Base-by-base conservation (phyloP, 1,140 invertebrate genomes). In the Platorchestia sp. region DNA sequence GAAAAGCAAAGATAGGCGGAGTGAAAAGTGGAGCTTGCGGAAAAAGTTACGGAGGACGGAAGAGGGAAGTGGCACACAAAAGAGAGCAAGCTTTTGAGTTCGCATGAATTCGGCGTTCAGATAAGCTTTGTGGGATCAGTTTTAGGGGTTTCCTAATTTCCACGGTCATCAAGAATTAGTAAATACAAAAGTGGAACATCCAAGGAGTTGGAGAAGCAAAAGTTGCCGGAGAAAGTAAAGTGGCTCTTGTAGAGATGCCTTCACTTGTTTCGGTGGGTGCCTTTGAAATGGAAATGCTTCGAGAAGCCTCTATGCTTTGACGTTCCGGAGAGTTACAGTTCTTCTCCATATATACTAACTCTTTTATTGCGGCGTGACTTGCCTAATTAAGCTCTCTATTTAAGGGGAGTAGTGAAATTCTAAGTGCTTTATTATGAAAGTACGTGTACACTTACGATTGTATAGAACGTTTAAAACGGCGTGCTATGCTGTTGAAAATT, bases 111-210 rank as follows among this genome's bases (percentile, higher is more conserved):
- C 91, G 91, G 45, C 45, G 91, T 93, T 93, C 91, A 93, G 91
- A 93, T 93, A 93, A 93, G 91, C 91, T 93, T 93, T 45, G 91
- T 93, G 91, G 91, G 91, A 93, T 93, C 91, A 93, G 91, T 93
- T 93, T 93, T 93, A 93, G 45, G 91, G 44, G 91, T 44, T 45
- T 47, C 44, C 41, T 45, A 93, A 93, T 93, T 93, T 93, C 91
- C 45, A 93, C 91, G 91, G 91, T 93, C 91, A 93, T 93, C 91
- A 93, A 93, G 91, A 93, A 93, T 93, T 93, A 93, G 91, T 93
- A 93, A 93, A 45, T 93, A 93, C 43, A 93, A 93, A 93, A 93
- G 45, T 93, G 91, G 43, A 93, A 93, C 91, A 93, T 93, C 91
- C 91, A 45, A 45, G 45, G 91, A 93, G 91, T 47, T 45, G 36